Percentiles rank a stretch among this genome's conserved stretches.
Evolutionary conservation across 2,113 vertebrate genomes (phyloP).

Genomic region (Haemorhous mexicanus): DNA sequence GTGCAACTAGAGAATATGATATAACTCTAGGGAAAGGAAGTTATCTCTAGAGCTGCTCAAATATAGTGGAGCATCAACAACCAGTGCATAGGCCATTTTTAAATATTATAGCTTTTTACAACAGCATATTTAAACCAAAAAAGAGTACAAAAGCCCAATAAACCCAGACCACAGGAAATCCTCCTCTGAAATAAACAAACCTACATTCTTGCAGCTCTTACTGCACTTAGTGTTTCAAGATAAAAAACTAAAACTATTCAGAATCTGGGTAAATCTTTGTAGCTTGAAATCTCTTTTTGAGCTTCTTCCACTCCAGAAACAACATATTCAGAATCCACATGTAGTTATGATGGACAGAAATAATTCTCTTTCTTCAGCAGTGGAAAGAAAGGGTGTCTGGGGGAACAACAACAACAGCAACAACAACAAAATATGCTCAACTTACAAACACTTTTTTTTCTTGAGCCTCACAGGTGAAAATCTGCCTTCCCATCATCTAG

Average conservation of each 20-base stretch:
- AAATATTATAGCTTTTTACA: rapidly evolving
- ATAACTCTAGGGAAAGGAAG: not conserved
- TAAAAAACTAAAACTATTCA: not conserved
- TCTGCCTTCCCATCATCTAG: not conserved
- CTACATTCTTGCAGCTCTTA: not conserved
- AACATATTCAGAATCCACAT: not conserved
- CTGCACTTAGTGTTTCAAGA: not conserved
- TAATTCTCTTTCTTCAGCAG: not conserved
- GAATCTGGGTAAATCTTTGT: not conserved
- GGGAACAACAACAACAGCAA: not conserved
- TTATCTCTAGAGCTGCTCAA: not conserved
- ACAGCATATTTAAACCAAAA: not conserved
- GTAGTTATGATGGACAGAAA: not conserved
- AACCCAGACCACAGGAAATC: not conserved
- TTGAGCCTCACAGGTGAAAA: not conserved
- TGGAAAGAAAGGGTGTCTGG: not conserved
- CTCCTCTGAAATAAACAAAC: not conserved
- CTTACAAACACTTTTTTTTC: not conserved
- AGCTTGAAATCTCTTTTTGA: not conserved
- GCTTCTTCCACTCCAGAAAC: not conserved
- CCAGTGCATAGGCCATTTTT: not conserved
- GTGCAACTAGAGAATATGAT: not conserved
- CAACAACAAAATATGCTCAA: not conserved
- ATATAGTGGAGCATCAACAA: not conserved
- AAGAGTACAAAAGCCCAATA: not conserved